Base-by-base conservation (phyloP, 1,140 invertebrate species). In the Sweltsa coloradensis region DNA sequence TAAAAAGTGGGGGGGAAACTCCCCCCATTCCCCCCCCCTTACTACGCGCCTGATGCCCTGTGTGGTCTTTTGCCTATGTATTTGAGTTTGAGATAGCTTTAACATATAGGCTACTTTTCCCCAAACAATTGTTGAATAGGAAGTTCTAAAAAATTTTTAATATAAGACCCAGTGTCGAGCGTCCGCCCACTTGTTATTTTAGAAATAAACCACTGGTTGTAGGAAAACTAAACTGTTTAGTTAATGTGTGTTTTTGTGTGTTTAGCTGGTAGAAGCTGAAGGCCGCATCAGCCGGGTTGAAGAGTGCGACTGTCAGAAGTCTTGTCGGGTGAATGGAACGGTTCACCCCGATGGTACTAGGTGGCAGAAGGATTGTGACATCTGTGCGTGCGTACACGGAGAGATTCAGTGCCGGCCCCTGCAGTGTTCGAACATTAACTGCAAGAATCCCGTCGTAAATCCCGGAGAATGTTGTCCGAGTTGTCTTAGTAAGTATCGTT, bases 271-370 rank as follows among this genome's bases (percentile, higher is more conserved):
- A 60, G 74, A 73, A 59, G 76, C 83, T 52, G 85, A 90, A 64
- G 73, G 75, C 55, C 74, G 82, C 50, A 74, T 91, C 63, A 70
- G 72, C 57, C 73, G 74, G 56, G 71, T 91, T 55, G 85, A 91
- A 67, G 77, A 86, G 60, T 94, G 89, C 68, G 86, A 92, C 66
- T 92, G 89, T 68, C 79, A 83, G 65, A 87, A 87, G 65, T 86
- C 83, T 31, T 94, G 89, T 69, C 71, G 72, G 54, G 73, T 79
- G 41, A 90, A 91, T 63, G 84, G 80, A 24, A 81, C 81, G 11
- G 72, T 83, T 22, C 76, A 83, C 57, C 75, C 80, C 18, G 88
- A 92, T 61, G 88, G 88, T 36, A 79, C 81, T 26, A 80, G 75
- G 5, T 89, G 85, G 86, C 75, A 83, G 62, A 75, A 75, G 57